Evolutionary conservation across 2,797 vertebrate genomes (phyloP), one percentile per base, ranked within the genome.

Genomic region (Xenopus petersii): DNA sequence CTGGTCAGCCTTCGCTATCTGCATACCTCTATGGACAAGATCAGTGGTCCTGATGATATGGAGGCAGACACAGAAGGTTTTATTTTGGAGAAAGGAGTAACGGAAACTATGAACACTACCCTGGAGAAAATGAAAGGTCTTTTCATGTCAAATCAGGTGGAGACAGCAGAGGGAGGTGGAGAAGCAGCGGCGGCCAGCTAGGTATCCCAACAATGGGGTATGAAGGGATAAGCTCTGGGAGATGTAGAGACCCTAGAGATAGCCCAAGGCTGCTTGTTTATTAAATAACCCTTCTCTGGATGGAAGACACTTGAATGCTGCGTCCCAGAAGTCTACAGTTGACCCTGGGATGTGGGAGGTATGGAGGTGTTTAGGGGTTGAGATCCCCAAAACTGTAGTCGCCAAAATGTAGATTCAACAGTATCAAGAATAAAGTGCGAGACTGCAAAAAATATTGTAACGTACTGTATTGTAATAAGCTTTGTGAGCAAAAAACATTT

Each of bases 11-110:
- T 95, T 79, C 88, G 94, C 15, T 93, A 92, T 83, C 88, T 96
- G 76, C 92, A 95, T 80, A 95, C 93, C 0, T 90, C 95, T 0
- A 90, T 95, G 89, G 91, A 93, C 74, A 91, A 81, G n/a, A 89
- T 93, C 15, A 85, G 86, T 80, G 88, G 86, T 47, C 82, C 89
- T 70, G 93, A 93, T 70, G 76, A 94, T 70, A 84, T 86, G 3
- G 90, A 89, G 74, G 87, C 77, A 0, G 93, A 94, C 65, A 89
- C 93, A 2, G 93, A 93, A 75, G 94, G 95, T 48, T 96, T 91
- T 76, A 84, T 95, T 49, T 83, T 96, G 82, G 90, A 94, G 74
- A 88, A 92, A 68, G 87, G 90, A 17, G 78, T 95, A 77, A 92
- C 90, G 80, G 92, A 93, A 80, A 94, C 89, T 72, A 61, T 92